A percentile compares a stretch with the other conserved stretches of the same genome.
Conservation (phyloP, 2,113 vertebrate genomes). For the Lepus europaeus region DNA sequence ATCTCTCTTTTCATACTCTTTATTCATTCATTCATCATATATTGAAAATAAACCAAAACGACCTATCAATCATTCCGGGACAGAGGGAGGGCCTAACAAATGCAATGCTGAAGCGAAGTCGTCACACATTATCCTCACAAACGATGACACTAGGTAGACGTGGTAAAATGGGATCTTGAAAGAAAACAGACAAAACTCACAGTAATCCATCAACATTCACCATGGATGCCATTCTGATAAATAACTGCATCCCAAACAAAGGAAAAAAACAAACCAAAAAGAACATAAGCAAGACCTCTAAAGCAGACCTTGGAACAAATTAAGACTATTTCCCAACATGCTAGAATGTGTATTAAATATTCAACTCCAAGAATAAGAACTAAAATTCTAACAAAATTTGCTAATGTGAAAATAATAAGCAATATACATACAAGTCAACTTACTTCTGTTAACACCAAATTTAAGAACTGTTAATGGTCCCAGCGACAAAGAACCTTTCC, state of each 20-base stretch:
- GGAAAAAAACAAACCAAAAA: not conserved
- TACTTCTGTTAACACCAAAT: conserved; percentile 52
- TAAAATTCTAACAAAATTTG: conserved; percentile 61
- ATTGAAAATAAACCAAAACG: conserved; percentile 36
- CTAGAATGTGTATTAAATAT: conserved; percentile 47
- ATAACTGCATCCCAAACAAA: not conserved
- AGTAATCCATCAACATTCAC: conserved; percentile 1
- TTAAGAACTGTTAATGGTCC: conserved; percentile 53
- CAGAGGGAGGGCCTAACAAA: not conserved
- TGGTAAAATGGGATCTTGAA: not conserved
- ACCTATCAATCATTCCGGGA: not conserved
- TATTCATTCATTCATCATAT: conserved; percentile 1
- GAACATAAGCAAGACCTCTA: conserved; percentile 35
- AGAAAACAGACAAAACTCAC: conserved; percentile 5
- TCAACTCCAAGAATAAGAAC: conserved; percentile 51
- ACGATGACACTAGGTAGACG: not conserved
- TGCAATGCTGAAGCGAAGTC: not conserved
- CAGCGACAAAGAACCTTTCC: conserved; percentile 15
- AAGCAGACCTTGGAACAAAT: conserved; percentile 12
- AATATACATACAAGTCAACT: conserved; percentile 20
- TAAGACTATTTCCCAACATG: conserved; percentile 32
- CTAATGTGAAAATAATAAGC: conserved; percentile 44
- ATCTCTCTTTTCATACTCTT: not conserved
- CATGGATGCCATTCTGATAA: not conserved
- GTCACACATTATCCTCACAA: not conserved